Evolutionary conservation across 2,113 vertebrate genomes (phyloP).

Genomic region (Anarrhichthys ocellatus): DNA sequence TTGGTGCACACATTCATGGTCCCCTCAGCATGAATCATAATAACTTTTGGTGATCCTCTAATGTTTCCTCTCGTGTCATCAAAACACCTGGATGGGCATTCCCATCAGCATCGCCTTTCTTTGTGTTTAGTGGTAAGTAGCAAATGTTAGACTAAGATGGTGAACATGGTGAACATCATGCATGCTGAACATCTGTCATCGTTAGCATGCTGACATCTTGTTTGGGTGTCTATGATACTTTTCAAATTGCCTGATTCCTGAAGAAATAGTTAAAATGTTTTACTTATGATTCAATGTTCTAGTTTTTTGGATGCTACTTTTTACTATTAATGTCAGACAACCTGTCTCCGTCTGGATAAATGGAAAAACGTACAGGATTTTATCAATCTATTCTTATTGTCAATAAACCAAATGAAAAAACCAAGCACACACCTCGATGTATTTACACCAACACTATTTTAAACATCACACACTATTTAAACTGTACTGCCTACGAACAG

Average conservation of each 20-base stretch:
- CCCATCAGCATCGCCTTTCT: background rate
- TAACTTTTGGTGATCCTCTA: background rate
- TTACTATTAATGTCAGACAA: too few species aligned
- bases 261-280: too few species aligned
- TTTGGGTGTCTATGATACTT: background rate
- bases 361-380: background rate
- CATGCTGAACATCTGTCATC: background rate
- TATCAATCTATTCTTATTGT: background rate
- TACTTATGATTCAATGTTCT: too few species aligned
- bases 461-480: conserved; percentile 2
- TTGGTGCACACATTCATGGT: background rate
- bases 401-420: background rate
- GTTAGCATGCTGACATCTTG: background rate
- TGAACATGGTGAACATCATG: background rate
- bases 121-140: too few species aligned
- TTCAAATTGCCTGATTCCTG: too few species aligned
- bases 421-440: background rate
- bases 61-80: background rate
- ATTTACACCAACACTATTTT: conserved; percentile 6
- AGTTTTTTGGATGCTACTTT: too few species aligned
- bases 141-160: background rate
- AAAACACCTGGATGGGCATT: background rate
- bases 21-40: too few species aligned
- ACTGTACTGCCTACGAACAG: background rate
- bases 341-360: background rate